phyloP scores from a whole-genome alignment of 2,113 vertebrate species.

The Melanotaenia duboulayi region DNA sequence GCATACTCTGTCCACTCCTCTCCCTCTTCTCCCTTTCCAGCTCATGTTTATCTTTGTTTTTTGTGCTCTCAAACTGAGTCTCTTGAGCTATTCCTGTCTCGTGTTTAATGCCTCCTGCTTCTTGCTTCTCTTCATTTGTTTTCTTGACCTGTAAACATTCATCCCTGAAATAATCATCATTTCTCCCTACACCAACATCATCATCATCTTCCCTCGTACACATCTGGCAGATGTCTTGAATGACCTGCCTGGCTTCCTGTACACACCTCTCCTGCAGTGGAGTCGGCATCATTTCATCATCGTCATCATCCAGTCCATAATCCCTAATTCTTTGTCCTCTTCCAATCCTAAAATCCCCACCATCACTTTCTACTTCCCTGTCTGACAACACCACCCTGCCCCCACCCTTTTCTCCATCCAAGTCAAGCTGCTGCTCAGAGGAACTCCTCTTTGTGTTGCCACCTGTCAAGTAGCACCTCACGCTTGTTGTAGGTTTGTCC shows the following conservation, averaged over 20 bases:
- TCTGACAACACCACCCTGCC: conserved; percentile 66
- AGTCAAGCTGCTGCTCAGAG: conserved; percentile 89
- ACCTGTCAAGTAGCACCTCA: conserved; percentile 67
- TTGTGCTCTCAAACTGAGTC: conserved; percentile 43
- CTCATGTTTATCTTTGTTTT: conserved; percentile 71
- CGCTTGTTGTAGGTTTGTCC: conserved; percentile 81
- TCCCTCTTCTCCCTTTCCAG: conserved; percentile 71
- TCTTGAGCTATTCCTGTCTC: conserved; percentile 42
- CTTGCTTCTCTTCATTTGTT: conserved; percentile 34
- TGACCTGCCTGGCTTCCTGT: conserved; percentile 94
- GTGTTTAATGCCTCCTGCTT: conserved; percentile 27
- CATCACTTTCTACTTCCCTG: conserved; percentile 80
- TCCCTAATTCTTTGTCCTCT: conserved; percentile 45
- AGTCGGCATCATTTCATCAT: conserved; percentile 77
- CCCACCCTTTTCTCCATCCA: conserved; percentile 67
- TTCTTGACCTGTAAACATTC: conserved; percentile 44
- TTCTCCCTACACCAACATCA: conserved; percentile 49
- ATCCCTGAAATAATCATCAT: conserved; percentile 26
- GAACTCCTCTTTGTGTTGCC: conserved; percentile 87
- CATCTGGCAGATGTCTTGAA: conserved; percentile 95
- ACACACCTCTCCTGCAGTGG: conserved; percentile 91
- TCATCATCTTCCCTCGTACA: conserved; percentile 82
- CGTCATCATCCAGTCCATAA: conserved; percentile 70
- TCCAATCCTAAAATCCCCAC: conserved; percentile 69
- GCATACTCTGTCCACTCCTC: conserved; percentile 64